Evolutionary conservation across 2,113 vertebrate genomes (phyloP).

Genomic region (Cochlearius cochlearius): DNA sequence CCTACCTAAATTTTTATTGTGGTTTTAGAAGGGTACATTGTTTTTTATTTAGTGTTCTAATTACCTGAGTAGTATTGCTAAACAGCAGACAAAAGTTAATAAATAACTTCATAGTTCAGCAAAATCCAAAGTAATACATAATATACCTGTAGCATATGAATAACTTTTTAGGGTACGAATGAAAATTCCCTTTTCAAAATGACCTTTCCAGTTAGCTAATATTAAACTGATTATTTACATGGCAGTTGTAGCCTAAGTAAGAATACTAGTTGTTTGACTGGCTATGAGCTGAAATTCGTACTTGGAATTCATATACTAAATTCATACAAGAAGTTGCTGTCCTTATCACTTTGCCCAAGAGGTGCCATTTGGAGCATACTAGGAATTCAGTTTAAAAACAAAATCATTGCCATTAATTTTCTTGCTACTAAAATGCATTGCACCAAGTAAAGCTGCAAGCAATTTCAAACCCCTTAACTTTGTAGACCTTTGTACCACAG

Average conservation of each 20-base stretch:
- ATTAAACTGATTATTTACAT: neutral
- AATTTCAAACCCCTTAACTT: conserved; percentile 24
- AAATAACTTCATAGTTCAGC: neutral
- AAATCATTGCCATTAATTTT: neutral
- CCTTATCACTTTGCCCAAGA: neutral
- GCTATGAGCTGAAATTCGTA: neutral
- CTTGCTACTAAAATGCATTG: neutral
- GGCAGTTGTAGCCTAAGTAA: neutral
- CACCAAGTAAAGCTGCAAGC: neutral
- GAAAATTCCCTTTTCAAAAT: neutral
- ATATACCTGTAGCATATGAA: neutral
- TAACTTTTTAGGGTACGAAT: neutral
- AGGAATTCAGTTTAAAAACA: neutral
- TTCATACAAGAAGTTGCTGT: neutral
- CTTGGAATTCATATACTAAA: neutral
- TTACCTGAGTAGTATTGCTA: neutral
- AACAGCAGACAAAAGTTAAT: neutral
- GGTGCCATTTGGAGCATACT: neutral
- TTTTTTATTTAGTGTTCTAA: neutral
- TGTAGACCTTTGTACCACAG: neutral
- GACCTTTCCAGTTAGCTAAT: neutral
- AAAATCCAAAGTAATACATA: neutral
- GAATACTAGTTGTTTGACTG: neutral
- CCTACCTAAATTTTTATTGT: neutral
- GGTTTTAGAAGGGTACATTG: neutral